Percentiles rank a stretch among this genome's conserved stretches.
phyloP scores from a whole-genome alignment of 2,113 vertebrate species.

The Varanus komodoensis region DNA sequence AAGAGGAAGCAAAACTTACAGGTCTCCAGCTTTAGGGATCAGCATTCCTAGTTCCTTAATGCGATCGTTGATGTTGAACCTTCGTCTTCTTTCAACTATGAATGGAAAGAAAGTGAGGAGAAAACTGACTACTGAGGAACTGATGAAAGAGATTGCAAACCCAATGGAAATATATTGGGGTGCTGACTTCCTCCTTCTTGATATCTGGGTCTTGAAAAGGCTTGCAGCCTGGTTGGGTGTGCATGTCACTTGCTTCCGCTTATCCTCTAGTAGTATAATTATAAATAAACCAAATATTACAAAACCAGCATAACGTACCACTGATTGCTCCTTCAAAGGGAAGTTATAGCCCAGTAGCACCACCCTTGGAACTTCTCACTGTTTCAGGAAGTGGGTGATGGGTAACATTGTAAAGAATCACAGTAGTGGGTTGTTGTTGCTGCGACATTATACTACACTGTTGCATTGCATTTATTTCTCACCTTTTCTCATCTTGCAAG shows the following conservation, averaged over 20 bases:
- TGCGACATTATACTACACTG: too few species aligned
- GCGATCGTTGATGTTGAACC: slow-evolving; percentile 98
- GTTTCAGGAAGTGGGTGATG: background rate
- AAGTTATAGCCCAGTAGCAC: background rate
- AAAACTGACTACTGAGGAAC: background rate
- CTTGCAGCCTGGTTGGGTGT: background rate
- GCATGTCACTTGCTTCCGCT: background rate
- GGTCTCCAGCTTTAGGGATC: slow-evolving; percentile 96
- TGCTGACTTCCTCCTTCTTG: background rate
- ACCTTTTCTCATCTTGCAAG: too few species aligned
- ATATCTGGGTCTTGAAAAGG: background rate
- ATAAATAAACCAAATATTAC: background rate
- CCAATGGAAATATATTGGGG: background rate
- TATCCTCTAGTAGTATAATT: background rate
- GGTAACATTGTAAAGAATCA: background rate
- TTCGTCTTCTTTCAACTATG: slow-evolving; percentile 91
- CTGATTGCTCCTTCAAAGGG: background rate
- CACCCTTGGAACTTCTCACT: background rate
- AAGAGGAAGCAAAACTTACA: slow-evolving; percentile 80
- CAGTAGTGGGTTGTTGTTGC: too few species aligned
- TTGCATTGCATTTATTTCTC: too few species aligned
- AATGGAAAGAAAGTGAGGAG: background rate
- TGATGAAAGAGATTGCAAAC: background rate
- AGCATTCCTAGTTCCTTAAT: slow-evolving; percentile 98
- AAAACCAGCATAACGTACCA: background rate